Evolutionary conservation across 2,113 vertebrate genomes (phyloP), one percentile per base, ranked within the genome.

Genomic region (Chaetodon trifascialis): DNA sequence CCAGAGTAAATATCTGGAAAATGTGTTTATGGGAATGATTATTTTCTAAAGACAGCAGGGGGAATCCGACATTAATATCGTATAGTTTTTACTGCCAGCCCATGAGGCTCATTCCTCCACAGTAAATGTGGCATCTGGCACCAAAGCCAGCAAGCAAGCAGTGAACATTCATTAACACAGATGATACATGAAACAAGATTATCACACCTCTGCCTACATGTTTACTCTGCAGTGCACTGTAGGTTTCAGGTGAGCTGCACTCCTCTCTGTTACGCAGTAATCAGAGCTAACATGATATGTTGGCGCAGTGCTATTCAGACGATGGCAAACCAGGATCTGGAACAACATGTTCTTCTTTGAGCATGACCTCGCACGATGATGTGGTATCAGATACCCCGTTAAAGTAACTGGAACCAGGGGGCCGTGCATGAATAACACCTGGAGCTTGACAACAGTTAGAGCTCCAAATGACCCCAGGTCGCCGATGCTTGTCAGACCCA

Each of bases 81-180:
- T 25, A 60, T 51, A 30, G 25, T 51, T 81, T 77, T 86, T 73
- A 77, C 52, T 66, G 74, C 78, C 79, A 66, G 47, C 49, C 64
- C 80, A 88, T 51, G 69, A 66, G 62, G 74, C 73, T 74, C 47
- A 52, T 83, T 86, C 72, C 59, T 78, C 68, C 16, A 19, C 63
- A 76, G 62, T 60, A 67, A 89, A 79, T 73, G 52, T 80, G 58
- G 49, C 83, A 85, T 79, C 89, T 91, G 88, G 83, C 68, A 75
- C 51, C 63, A 71, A 77, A 86, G 74, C 79, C 65, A 56, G 49
- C 19, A 15, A 77, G 62, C 56, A 21, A 40, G 58, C 16, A 64
- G 77, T 55, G 51, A 82, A 77, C 73, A 55, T 58, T 67, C 86
- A 83, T 79, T 73, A 59, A 40, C 46, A 12, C 7, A 1, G 34